A percentile compares a stretch with the other conserved stretches of the same genome.
These are phyloP conservation scores for Norana najaformis DNA, from an alignment of 2,888 invertebrate species.

Conservation along the genomic window DNA sequence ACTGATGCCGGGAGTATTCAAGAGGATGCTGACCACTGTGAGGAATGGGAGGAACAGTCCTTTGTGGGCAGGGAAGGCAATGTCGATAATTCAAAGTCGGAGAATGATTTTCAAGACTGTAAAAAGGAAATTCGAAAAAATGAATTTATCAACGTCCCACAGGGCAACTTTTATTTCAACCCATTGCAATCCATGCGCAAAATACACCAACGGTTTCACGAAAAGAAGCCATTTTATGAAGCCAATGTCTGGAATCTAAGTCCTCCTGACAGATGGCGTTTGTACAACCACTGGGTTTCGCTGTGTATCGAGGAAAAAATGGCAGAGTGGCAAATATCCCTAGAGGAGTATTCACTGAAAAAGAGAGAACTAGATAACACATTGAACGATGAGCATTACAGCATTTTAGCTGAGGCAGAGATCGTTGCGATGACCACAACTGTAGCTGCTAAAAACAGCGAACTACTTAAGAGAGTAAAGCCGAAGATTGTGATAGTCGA, in stretches of 20 bases:
- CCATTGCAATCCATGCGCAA: background rate
- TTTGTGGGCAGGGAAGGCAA: background rate
- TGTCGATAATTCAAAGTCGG: background rate
- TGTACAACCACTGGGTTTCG: conserved; percentile 62
- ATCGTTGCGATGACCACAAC: conserved; percentile 60
- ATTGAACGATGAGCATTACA: background rate
- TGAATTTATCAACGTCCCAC: background rate
- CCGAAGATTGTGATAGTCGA: conserved; percentile 70
- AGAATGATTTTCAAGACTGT: background rate
- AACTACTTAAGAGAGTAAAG: conserved; percentile 52
- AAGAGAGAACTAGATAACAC: background rate
- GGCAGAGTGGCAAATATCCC: conserved; percentile 39
- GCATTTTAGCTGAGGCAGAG: conserved; percentile 47
- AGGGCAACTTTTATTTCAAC: conserved; percentile 30
- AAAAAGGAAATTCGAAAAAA: background rate
- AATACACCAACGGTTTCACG: background rate
- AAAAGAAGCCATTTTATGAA: conserved; percentile 27
- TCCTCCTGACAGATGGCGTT: conserved; percentile 61
- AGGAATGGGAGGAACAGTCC: background rate
- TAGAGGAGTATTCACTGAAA: conserved; percentile 34
- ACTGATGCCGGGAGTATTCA: no score
- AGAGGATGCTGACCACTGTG: no score
- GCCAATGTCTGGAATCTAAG: conserved; percentile 50
- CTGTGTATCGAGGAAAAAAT: conserved; percentile 39
- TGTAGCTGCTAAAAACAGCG: conserved; percentile 54